Conservation (phyloP, 1,140 invertebrate genomes). For the Melipona quadrifasciata region DNA sequence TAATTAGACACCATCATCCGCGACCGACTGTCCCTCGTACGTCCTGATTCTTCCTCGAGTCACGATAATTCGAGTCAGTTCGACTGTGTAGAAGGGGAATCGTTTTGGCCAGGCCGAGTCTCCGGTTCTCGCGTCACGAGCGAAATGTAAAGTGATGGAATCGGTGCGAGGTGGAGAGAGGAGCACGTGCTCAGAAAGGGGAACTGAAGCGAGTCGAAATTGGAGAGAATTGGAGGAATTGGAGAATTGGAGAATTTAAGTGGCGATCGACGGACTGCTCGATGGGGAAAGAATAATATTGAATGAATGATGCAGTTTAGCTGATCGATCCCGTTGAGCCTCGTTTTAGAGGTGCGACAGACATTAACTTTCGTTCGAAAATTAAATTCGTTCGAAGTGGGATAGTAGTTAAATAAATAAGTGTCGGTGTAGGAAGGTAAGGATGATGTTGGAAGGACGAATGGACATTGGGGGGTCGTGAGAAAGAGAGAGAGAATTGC, state of each 20-base stretch:
- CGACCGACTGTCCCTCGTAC: background rate
- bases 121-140: background rate
- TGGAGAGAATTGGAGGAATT: background rate
- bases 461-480: too few species aligned
- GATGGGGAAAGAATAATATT: background rate
- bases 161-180: background rate
- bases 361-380: too few species aligned
- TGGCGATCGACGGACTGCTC: background rate
- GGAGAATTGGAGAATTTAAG: background rate
- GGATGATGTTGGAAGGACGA: too few species aligned
- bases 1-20: constrained; percentile 32
- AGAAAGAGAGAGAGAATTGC: too few species aligned
- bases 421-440: too few species aligned
- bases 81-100: too few species aligned
- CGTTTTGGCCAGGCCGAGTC: too few species aligned
- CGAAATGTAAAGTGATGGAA: background rate
- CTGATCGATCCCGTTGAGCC: background rate
- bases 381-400: too few species aligned
- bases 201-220: background rate
- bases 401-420: too few species aligned
- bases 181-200: background rate
- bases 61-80: background rate
- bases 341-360: too few species aligned
- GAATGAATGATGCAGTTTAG: background rate
- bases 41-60: background rate